Base-by-base conservation (phyloP, 2,888 invertebrate genomes). In the Philereme transversata region DNA sequence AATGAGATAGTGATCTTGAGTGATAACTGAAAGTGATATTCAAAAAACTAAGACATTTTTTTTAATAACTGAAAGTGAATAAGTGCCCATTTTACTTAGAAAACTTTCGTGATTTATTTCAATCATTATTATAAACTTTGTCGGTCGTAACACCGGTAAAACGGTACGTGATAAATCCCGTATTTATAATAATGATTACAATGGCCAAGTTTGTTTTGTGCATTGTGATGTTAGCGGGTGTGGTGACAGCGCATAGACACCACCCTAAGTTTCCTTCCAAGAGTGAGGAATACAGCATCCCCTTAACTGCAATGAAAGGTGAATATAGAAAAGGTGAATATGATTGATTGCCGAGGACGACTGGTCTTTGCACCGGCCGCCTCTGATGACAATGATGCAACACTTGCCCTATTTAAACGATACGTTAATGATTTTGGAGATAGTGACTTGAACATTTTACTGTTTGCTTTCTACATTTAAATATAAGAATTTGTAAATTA, bases 181-280 rank as follows among this genome's bases (percentile, higher is more conserved):
- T 22, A 22, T 22, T 22, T 22, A 22, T 22, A 22, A 22, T 48
- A 73, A 45, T 51, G 69, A 88, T 49, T 41, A 52, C 34, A 53
- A 63, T 90, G 90, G 84, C 84, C 59, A 86, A 81, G 79, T 76
- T 86, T 59, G 68, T 88, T 56, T 67, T 88, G 74, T 78, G 86
- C 67, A 70, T 86, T 67, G 78, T 86, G 73, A 67, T 86, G 69
- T 61, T 85, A 60, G 84, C 82, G 76, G 74, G 76, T 40, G 87
- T 73, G 47, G 77, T 72, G 68, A 79, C 74, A 46, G 78, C 78
- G 59, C 79, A 78, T 60, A 82, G 77, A 57, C 83, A 82, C 59
- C 83, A 88, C 66, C 87, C 87, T 46, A 90, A 85, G 77, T 86
- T 90, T 67, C 83, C 81, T 3, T 83, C 81, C 3, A 86, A 80